Percentiles rank a stretch among this genome's conserved stretches.
phyloP scores from a whole-genome alignment of 92 coral and sea anemone species.

The Porites rus region DNA sequence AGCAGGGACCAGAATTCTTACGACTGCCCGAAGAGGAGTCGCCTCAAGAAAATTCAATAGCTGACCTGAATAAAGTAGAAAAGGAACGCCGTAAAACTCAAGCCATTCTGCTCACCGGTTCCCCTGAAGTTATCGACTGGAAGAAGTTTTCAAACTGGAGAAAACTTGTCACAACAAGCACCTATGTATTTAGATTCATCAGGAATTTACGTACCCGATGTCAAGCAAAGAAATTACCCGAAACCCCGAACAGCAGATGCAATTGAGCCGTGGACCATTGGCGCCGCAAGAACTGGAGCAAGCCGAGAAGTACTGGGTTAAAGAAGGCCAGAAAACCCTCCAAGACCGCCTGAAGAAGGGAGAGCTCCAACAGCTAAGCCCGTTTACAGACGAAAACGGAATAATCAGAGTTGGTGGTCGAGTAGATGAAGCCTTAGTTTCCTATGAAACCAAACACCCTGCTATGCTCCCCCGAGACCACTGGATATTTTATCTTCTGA shows the following conservation, averaged over 20 bases:
- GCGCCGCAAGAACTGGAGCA: constrained; percentile 46
- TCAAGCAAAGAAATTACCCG: constrained; percentile 11
- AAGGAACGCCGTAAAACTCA: constrained; percentile 38
- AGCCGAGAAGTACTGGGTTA: constrained; percentile 54
- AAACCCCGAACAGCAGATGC: background rate
- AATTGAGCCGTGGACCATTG: constrained; percentile 12
- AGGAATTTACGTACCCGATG: constrained; percentile 18
- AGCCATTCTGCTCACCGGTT: constrained; percentile 13
- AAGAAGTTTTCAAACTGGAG: constrained; percentile 61
- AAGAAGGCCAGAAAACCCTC: constrained; percentile 55
- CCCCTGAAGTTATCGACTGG: constrained; percentile 42
- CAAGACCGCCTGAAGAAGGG: constrained; percentile 34
- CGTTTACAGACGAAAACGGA: constrained; percentile 45
- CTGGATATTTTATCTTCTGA: constrained; percentile 63
- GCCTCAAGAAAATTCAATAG: constrained; percentile 38
- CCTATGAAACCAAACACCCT: constrained; percentile 55
- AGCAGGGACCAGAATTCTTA: constrained; percentile 44
- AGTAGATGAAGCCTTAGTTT: constrained; percentile 51
- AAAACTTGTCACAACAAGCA: constrained; percentile 53
- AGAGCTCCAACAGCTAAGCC: constrained; percentile 45
- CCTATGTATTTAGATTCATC: constrained; percentile 50
- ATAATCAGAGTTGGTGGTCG: constrained; percentile 66
- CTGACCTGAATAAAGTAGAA: constrained; percentile 44
- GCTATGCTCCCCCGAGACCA: constrained; percentile 59
- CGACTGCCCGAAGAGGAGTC: constrained; percentile 46